Conservation (phyloP, 37 sponge, comb jelly and placozoan genomes). For the Diacarnus erythraeanus region DNA sequence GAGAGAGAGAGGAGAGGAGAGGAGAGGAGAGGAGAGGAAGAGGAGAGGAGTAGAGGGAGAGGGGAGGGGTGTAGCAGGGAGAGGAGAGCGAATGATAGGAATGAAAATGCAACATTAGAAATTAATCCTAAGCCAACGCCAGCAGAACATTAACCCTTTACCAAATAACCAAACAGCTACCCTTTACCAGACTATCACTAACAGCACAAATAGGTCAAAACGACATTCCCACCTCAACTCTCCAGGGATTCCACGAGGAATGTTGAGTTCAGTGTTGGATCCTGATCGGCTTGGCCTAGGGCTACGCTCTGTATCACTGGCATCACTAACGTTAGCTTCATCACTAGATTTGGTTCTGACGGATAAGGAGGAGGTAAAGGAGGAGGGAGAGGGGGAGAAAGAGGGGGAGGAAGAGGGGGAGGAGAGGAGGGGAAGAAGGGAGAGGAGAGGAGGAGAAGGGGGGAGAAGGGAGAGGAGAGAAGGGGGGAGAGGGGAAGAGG, state of each 20-base stretch:
- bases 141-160: too few relatives aligned
- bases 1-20: neutral
- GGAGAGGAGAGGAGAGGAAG: neutral
- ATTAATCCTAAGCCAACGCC: too few relatives aligned
- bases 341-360: neutral
- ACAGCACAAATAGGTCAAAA: too few relatives aligned
- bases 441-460: neutral
- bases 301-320: neutral
- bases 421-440: neutral
- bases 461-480: neutral
- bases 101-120: too few relatives aligned
- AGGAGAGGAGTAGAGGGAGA: neutral
- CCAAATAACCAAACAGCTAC: too few relatives aligned
- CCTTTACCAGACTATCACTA: too few relatives aligned
- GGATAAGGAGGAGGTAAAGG: neutral
- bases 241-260: too few relatives aligned
- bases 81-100: neutral
- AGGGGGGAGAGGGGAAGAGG: neutral
- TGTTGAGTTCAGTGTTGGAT: too few relatives aligned
- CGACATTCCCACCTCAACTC: too few relatives aligned
- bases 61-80: neutral
- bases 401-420: neutral
- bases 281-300: too few relatives aligned
- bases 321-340: neutral
- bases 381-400: neutral